Percentiles rank a stretch among this genome's conserved stretches.
phyloP scores from a whole-genome alignment of 2,113 vertebrate species.

The Amphiprion percula region DNA sequence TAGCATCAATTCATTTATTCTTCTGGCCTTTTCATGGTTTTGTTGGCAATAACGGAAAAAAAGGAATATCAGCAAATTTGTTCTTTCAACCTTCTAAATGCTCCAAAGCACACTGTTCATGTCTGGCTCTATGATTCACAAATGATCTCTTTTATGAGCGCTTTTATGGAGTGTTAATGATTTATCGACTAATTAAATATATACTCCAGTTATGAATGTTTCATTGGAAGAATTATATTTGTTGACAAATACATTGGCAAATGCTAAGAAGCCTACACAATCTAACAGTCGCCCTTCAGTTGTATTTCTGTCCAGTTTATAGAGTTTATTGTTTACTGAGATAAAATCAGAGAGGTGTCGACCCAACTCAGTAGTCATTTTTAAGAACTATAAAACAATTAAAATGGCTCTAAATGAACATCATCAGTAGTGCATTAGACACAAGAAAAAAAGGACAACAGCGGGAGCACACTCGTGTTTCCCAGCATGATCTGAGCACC shows the following conservation, averaged over 20 bases:
- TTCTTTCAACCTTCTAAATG: background rate
- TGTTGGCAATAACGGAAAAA: too few species aligned
- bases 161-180: background rate
- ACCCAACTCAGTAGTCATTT: too few species aligned
- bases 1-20: too few species aligned
- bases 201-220: slow-evolving; percentile 1
- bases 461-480: slow-evolving; percentile 11
- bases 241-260: background rate
- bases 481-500: slow-evolving; percentile 42
- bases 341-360: too few species aligned
- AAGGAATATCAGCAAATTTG: too few species aligned
- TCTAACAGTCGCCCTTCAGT: background rate
- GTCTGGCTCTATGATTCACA: background rate
- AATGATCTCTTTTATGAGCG: background rate
- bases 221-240: background rate
- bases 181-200: background rate
- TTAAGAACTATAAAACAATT: background rate
- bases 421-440: slow-evolving; percentile 6
- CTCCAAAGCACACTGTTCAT: background rate
- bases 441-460: slow-evolving; percentile 5
- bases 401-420: background rate
- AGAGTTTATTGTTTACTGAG: background rate
- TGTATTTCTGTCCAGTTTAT: background rate
- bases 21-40: too few species aligned
- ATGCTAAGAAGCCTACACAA: background rate